These are phyloP conservation scores for Arbacia lixula DNA, from an alignment of 53 echinoderm and acorn worm genomes.

Conservation along the genomic window DNA sequence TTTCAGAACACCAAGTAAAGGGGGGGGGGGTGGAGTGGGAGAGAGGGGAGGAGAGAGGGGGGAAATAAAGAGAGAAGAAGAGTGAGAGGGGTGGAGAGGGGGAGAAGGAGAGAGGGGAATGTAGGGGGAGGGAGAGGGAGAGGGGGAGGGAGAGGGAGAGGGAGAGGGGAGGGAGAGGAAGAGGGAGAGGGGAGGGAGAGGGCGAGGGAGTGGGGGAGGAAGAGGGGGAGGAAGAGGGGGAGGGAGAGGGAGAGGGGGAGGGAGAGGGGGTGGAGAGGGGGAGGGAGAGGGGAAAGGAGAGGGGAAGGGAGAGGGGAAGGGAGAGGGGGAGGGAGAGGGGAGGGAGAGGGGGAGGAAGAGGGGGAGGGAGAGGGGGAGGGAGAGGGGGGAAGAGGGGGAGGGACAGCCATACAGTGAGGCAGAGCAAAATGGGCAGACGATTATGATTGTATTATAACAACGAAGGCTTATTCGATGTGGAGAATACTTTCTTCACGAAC, in stretches of 20 bases:
- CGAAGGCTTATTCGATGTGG: too few species aligned
- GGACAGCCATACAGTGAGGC: too few species aligned
- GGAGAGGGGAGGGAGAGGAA: background rate
- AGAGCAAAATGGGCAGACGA: too few species aligned
- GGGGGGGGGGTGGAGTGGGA: too few species aligned
- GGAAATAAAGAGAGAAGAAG: background rate
- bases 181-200: background rate
- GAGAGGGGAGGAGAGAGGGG: background rate
- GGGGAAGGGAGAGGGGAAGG: background rate
- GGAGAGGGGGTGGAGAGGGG: background rate
- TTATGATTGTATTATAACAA: too few species aligned
- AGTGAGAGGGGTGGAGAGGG: background rate
- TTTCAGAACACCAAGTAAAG: too few species aligned
- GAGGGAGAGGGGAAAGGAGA: background rate
- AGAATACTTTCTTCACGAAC: too few species aligned
- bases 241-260: background rate
- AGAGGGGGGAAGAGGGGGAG: too few species aligned
- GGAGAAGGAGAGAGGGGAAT: background rate
- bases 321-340: background rate
- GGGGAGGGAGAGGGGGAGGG: background rate
- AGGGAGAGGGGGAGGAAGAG: background rate
- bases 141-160: background rate
- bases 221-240: background rate
- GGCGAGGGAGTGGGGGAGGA: background rate
- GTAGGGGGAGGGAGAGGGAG: background rate